Conservation (phyloP, 1,140 invertebrate genomes). For the Polypedilum pembai region DNA sequence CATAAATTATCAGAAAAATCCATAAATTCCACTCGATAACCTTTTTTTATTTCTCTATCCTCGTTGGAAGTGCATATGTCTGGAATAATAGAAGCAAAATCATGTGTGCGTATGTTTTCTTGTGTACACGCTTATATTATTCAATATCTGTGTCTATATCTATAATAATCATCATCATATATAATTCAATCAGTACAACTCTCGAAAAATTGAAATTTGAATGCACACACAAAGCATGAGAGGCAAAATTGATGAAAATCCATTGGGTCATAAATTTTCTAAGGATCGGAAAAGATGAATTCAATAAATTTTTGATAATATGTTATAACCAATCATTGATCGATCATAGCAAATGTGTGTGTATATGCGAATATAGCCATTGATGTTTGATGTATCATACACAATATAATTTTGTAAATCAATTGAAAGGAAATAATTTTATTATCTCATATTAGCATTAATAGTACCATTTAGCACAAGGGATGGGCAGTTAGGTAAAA, state of each 20-base stretch:
- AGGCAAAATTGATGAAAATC: not conserved
- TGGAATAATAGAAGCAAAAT: too few relatives aligned
- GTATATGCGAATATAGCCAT: not conserved
- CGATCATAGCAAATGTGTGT: not conserved
- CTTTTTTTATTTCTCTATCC: not conserved
- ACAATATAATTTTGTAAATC: not conserved
- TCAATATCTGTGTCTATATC: not conserved
- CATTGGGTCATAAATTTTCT: not conserved
- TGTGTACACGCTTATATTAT: too few relatives aligned
- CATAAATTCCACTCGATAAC: slow-evolving; percentile 11
- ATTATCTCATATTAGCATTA: not conserved
- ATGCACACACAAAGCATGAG: not conserved
- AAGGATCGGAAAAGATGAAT: not conserved
- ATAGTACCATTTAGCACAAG: too few relatives aligned
- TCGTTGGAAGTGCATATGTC: too few relatives aligned
- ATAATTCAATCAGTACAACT: not conserved
- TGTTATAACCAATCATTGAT: not conserved
- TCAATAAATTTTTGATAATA: slow-evolving; percentile 11
- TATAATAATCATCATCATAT: not conserved
- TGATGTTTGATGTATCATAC: not conserved
- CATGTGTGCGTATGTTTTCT: too few relatives aligned
- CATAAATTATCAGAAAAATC: not conserved
- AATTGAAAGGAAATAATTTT: slow-evolving; percentile 10
- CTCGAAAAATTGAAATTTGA: not conserved
- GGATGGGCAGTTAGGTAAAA: too few relatives aligned